phyloP scores from a whole-genome alignment of 2,113 vertebrate species.

The Crotalus helleri region DNA sequence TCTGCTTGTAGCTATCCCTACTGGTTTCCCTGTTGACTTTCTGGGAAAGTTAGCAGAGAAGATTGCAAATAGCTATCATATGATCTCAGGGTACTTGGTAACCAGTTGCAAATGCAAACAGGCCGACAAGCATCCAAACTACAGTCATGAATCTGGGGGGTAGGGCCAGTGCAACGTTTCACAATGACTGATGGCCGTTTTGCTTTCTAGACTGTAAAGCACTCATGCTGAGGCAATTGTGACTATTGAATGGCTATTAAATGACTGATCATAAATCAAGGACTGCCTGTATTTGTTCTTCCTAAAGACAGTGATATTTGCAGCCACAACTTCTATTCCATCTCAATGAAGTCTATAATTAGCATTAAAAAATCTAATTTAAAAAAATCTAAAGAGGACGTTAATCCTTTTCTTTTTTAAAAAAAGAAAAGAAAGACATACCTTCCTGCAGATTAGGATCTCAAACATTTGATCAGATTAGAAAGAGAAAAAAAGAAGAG shows the following conservation, averaged over 20 bases:
- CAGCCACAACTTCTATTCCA: neutral
- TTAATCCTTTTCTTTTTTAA: neutral
- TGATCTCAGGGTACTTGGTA: neutral
- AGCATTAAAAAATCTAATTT: neutral
- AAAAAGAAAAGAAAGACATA: neutral
- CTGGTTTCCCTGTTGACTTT: neutral
- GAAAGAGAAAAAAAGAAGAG: neutral
- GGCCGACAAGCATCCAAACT: neutral
- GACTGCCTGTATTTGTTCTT: neutral
- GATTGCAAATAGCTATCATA: neutral
- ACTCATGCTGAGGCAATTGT: neutral
- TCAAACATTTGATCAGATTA: neutral
- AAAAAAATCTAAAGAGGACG: neutral
- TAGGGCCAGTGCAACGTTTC: neutral
- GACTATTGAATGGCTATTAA: neutral
- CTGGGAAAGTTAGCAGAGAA: neutral
- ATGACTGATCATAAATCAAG: neutral
- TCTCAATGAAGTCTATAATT: neutral
- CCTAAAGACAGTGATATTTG: neutral
- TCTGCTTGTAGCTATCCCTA: neutral
- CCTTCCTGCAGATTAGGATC: neutral
- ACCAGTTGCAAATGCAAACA: neutral
- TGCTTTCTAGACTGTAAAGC: neutral
- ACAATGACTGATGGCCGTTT: neutral
- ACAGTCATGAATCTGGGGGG: neutral